Conservation (phyloP, 2,888 invertebrate species). For the Gonocerus acuteangulatus region DNA sequence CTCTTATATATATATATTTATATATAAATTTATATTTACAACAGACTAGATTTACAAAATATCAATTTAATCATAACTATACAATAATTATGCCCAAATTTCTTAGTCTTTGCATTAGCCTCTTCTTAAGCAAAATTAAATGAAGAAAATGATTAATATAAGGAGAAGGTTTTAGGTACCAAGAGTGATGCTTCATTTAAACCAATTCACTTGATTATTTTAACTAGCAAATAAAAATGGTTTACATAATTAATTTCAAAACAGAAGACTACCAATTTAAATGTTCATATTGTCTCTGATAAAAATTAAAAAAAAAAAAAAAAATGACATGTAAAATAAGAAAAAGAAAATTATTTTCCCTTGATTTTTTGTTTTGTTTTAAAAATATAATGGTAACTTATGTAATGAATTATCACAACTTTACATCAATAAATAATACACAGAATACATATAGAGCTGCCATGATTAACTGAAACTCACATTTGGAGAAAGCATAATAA, state of each 20-base stretch:
- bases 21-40: constrained; percentile 16
- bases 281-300: no score
- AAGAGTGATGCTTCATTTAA: no score
- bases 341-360: background rate
- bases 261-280: no score
- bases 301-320: no score
- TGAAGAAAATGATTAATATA: background rate
- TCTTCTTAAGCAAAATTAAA: constrained; percentile 4
- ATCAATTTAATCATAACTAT: constrained; percentile 24
- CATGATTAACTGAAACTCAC: no score
- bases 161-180: no score
- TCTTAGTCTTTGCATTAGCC: constrained; percentile 12
- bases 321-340: background rate
- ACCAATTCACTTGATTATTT: no score
- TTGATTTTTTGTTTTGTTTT: background rate
- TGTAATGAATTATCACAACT: background rate
- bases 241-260: no score
- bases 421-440: background rate
- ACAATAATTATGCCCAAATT: constrained; percentile 22
- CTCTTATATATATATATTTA: constrained; percentile 19
- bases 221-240: no score
- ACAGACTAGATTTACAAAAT: constrained; percentile 28
- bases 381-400: background rate
- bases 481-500: no score
- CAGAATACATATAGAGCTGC: no score